Conservation (phyloP, 2,113 vertebrate species). For the Triplophysa siluroides region DNA sequence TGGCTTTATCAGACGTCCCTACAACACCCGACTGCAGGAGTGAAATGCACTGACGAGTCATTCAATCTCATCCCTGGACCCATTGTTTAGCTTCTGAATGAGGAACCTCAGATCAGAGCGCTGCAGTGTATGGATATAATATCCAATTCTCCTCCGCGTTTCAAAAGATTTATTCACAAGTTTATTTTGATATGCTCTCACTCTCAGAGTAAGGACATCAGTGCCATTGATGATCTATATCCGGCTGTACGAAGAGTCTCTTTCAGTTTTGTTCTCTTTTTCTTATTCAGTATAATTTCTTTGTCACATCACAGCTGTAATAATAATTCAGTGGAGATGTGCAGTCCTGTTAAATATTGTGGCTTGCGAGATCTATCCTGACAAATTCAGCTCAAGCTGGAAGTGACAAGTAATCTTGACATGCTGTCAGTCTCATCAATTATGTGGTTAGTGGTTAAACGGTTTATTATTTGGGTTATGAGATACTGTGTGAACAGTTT, state of each 20-base stretch:
- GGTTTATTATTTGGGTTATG: constrained; percentile 22
- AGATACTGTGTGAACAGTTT: neutral
- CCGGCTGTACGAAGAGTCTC: neutral
- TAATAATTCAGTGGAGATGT: neutral
- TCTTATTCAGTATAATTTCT: neutral
- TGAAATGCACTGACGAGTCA: constrained; percentile 45
- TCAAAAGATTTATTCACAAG: constrained; percentile 43
- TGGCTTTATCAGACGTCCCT: constrained; percentile 51
- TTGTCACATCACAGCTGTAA: neutral
- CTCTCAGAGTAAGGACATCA: constrained; percentile 20
- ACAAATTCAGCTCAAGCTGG: neutral
- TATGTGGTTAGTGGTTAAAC: constrained; percentile 19
- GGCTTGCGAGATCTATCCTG: neutral
- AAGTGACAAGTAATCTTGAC: constrained; percentile 23
- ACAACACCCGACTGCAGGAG: constrained; percentile 47
- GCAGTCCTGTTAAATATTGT: neutral
- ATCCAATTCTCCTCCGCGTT: constrained; percentile 42
- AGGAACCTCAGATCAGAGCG: constrained; percentile 45
- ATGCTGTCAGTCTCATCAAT: constrained; percentile 8
- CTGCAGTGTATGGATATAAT: constrained; percentile 31
- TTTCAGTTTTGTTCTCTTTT: neutral
- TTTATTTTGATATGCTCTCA: constrained; percentile 43
- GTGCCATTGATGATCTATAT: constrained; percentile 18
- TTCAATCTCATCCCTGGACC: constrained; percentile 47
- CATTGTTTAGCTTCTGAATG: constrained; percentile 51